Evolutionary conservation across 2,113 vertebrate species (phyloP).

Genomic region (Anguilla rostrata): DNA sequence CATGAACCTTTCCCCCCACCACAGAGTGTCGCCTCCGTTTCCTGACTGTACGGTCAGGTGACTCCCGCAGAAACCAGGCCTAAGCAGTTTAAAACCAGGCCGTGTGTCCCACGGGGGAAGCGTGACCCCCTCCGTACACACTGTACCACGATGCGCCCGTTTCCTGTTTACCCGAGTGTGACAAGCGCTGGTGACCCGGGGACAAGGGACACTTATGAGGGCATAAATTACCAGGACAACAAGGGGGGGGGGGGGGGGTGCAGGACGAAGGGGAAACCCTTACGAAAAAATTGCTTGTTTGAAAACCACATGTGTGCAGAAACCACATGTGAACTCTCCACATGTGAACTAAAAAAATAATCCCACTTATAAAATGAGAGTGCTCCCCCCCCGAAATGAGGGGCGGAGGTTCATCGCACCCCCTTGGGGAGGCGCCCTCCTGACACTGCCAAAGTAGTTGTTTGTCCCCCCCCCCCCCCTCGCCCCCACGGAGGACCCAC

Average conservation of each 20-base stretch:
- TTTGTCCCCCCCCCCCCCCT: too few relatives aligned
- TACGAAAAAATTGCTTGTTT: neutral
- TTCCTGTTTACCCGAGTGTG: conserved; percentile 1
- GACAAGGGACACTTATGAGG: neutral
- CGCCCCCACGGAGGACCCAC: neutral
- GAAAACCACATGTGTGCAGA: too few relatives aligned
- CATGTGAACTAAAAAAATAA: too few relatives aligned
- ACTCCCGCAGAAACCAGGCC: neutral
- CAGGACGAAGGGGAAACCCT: neutral
- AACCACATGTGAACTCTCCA: too few relatives aligned
- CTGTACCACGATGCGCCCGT: neutral
- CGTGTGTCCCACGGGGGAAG: neutral
- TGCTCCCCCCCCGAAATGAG: conserved; percentile 7
- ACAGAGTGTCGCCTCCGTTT: neutral
- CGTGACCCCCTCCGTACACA: neutral
- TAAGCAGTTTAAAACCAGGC: neutral
- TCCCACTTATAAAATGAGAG: neutral
- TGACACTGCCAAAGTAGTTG: neutral
- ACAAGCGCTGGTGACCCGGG: neutral
- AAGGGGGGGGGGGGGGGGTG: neutral
- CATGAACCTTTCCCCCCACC: too few relatives aligned
- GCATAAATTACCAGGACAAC: neutral
- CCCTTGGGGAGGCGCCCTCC: too few relatives aligned
- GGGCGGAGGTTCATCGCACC: neutral
- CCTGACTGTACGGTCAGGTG: neutral